These are phyloP conservation scores for Pocillopora grandis DNA, from an alignment of 92 coral and sea anemone species.

Conservation along the genomic window DNA sequence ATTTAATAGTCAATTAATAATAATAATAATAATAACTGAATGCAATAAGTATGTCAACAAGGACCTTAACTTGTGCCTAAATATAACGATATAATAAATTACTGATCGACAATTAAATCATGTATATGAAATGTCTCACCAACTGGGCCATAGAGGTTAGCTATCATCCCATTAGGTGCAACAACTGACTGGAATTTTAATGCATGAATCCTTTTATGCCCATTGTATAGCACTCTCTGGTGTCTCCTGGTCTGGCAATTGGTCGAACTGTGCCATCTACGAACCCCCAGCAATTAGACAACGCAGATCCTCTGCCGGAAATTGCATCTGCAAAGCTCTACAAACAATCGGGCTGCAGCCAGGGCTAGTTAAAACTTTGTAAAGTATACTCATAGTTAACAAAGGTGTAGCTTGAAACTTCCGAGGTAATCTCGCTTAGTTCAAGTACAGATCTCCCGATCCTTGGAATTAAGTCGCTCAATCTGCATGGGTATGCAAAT, in stretches of 20 bases:
- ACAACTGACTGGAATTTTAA: slow-evolving; percentile 70
- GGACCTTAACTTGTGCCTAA: not conserved
- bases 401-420: slow-evolving; percentile 30
- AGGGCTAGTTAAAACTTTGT: slow-evolving; percentile 21
- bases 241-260: no score
- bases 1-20: no score
- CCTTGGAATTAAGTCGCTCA: slow-evolving; percentile 32
- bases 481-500: slow-evolving; percentile 37
- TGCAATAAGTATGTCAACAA: not conserved
- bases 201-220: slow-evolving; percentile 71
- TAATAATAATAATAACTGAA: no score
- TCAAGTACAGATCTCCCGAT: not conserved
- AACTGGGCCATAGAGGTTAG: slow-evolving; percentile 52
- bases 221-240: slow-evolving; percentile 46
- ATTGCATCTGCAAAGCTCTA: slow-evolving; percentile 36
- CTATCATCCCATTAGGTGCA: slow-evolving; percentile 70
- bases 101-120: slow-evolving; percentile 1
- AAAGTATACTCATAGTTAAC: slow-evolving; percentile 10
- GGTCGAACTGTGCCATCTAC: not conserved
- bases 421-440: slow-evolving; percentile 35
- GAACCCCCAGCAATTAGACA: slow-evolving; percentile 37
- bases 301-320: slow-evolving; percentile 38
- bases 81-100: not conserved
- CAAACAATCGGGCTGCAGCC: slow-evolving; percentile 36
- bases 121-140: slow-evolving; percentile 27